A percentile compares a stretch with the other conserved stretches of the same genome.
Evolutionary conservation across 2,113 vertebrate species (phyloP).

Genomic region (Cynocephalus volans): DNA sequence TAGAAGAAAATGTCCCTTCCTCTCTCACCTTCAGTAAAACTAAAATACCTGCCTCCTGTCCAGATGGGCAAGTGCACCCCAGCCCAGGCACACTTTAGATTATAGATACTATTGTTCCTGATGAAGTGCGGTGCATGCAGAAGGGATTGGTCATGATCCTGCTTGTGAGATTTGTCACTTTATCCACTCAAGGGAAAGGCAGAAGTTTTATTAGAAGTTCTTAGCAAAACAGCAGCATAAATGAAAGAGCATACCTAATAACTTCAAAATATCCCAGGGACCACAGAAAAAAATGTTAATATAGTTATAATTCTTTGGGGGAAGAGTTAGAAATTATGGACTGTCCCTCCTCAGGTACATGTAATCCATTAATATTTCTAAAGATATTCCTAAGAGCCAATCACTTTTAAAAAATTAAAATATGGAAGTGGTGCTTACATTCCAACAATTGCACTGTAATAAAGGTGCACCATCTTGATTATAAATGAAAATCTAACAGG

Average conservation of each 20-base stretch:
- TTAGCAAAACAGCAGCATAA: not conserved
- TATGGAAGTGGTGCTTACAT: not conserved
- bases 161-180: not conserved
- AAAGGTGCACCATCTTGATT: not conserved
- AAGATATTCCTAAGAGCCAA: not conserved
- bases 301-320: not conserved
- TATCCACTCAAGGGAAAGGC: not conserved
- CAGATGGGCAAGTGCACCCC: not conserved
- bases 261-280: not conserved
- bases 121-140: not conserved
- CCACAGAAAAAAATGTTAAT: not conserved
- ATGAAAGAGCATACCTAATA: not conserved
- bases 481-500: not conserved
- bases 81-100: not conserved
- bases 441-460: not conserved
- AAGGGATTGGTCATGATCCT: not conserved
- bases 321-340: not conserved
- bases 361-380: not conserved
- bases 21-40: not conserved
- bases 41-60: not conserved
- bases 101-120: not conserved
- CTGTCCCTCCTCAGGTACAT: not conserved
- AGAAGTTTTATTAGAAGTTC: not conserved
- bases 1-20: not conserved
- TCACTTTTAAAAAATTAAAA: not conserved